phyloP scores from a whole-genome alignment of 2,113 vertebrate species.

The Capreolus pygargus region DNA sequence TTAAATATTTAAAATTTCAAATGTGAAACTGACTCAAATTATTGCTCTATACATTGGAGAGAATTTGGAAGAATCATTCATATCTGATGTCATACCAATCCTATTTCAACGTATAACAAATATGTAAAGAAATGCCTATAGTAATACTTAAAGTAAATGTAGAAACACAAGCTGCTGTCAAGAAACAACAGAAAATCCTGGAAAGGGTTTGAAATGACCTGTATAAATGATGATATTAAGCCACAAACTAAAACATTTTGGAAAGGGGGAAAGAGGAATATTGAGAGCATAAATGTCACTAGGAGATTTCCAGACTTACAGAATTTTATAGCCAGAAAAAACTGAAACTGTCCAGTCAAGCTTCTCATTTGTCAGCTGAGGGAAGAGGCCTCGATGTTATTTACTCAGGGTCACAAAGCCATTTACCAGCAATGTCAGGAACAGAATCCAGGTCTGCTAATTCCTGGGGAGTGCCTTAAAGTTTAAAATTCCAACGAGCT shows the following conservation, averaged over 20 bases:
- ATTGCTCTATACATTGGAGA: background rate
- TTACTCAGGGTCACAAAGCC: constrained; percentile 75
- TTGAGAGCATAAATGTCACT: background rate
- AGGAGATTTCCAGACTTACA: constrained; percentile 15
- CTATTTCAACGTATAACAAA: background rate
- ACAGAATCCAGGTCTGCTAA: constrained; percentile 30
- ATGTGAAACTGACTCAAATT: background rate
- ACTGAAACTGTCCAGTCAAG: background rate
- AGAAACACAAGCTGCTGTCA: background rate
- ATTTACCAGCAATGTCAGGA: constrained; percentile 36
- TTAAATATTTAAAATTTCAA: background rate
- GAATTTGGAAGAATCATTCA: background rate
- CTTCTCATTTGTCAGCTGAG: constrained; percentile 33
- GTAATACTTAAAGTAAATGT: background rate
- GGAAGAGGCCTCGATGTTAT: constrained; percentile 33
- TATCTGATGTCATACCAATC: background rate
- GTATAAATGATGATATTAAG: background rate
- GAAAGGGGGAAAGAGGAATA: background rate
- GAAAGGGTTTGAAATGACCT: background rate
- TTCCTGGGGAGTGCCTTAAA: background rate
- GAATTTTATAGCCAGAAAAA: constrained; percentile 1
- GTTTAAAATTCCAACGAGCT: background rate
- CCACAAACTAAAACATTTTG: background rate
- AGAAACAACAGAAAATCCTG: background rate
- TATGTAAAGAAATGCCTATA: background rate